A percentile compares a stretch with the other conserved stretches of the same genome.
Conservation (phyloP, 2,888 invertebrate species). For the Coelogynopora nodosa region DNA sequence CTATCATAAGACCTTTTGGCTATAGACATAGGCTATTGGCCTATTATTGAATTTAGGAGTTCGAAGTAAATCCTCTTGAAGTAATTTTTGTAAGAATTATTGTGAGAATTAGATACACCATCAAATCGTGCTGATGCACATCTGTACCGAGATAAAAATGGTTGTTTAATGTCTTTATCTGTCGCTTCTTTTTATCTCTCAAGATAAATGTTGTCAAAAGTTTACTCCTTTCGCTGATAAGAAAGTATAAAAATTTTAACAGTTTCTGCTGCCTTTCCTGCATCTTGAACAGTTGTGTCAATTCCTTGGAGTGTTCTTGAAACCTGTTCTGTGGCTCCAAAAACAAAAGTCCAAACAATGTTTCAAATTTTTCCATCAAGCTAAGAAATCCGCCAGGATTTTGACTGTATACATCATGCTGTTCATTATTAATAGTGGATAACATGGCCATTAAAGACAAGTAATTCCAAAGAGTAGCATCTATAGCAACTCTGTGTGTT, state of each 20-base stretch:
- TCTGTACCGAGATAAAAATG: slow-evolving; percentile 15
- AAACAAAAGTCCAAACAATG: slow-evolving; percentile 8
- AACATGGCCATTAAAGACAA: background rate
- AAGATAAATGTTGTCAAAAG: slow-evolving; percentile 25
- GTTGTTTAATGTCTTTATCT: slow-evolving; percentile 3
- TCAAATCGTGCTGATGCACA: slow-evolving; percentile 1
- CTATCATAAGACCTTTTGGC: no score
- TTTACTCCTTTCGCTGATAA: background rate
- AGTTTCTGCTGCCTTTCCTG: background rate
- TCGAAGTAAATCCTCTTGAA: slow-evolving; percentile 8
- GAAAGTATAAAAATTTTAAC: slow-evolving; percentile 17
- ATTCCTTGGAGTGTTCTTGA: background rate
- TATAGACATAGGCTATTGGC: background rate
- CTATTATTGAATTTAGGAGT: slow-evolving; percentile 2
- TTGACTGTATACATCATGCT: background rate
- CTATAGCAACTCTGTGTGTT: background rate
- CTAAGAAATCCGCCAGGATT: background rate
- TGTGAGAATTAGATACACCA: background rate
- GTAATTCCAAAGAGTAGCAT: slow-evolving; percentile 14
- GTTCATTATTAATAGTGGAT: background rate
- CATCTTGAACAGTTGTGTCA: slow-evolving; percentile 9
- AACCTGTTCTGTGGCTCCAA: slow-evolving; percentile 18
- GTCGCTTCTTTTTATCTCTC: background rate
- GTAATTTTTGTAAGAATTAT: background rate
- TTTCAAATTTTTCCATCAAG: background rate